These are phyloP conservation scores for Scomber japonicus DNA, from an alignment of 2,113 vertebrate genomes.

Conservation along the genomic window DNA sequence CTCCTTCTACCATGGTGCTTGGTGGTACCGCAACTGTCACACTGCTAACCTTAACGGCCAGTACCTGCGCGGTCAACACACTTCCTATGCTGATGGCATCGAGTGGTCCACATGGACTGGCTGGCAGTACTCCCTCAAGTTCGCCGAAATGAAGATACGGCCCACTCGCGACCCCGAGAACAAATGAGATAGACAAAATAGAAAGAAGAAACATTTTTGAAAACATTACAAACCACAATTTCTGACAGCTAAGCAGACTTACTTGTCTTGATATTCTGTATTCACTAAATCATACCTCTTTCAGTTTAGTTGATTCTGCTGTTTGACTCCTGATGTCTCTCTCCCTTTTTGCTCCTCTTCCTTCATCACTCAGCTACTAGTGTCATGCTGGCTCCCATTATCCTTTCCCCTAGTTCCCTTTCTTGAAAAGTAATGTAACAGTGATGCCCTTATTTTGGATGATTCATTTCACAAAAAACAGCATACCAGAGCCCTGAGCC, in stretches of 20 bases:
- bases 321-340: conserved; percentile 57
- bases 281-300: conserved; percentile 65
- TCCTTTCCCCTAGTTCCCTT: conserved; percentile 18
- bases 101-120: conserved; percentile 99
- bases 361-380: conserved; percentile 33
- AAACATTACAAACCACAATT: conserved; percentile 60
- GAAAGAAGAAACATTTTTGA: conserved; percentile 17
- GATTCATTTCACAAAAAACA: conserved; percentile 30
- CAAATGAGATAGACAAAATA: conserved; percentile 79
- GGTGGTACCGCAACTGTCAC: conserved; percentile 99
- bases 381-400: conserved; percentile 41
- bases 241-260: conserved; percentile 64
- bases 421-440: conserved; percentile 16
- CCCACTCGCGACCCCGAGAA: conserved; percentile 89
- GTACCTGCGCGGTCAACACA: conserved; percentile 94
- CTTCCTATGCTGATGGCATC: conserved; percentile 95
- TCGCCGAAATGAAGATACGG: conserved; percentile 97
- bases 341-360: conserved; percentile 44
- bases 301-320: conserved; percentile 60
- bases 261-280: conserved; percentile 68
- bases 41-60: conserved; percentile 98
- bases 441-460: conserved; percentile 16
- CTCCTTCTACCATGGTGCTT: conserved; percentile 96
- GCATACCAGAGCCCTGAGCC: conserved; percentile 20
- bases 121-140: conserved; percentile 99